Evolutionary conservation across 2,888 invertebrate genomes (phyloP).

Genomic region (Oligia fasciuncula): DNA sequence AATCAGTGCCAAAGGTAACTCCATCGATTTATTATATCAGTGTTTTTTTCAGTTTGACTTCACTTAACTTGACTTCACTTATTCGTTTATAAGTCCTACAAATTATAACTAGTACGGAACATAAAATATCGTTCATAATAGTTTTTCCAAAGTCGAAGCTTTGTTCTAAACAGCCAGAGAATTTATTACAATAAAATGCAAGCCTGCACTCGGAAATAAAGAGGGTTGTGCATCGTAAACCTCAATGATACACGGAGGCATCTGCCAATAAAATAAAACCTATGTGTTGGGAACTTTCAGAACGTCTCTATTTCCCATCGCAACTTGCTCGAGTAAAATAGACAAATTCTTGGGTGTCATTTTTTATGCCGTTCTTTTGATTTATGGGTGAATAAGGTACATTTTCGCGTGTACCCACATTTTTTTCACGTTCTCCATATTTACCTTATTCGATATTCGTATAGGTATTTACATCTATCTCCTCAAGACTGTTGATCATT

Average conservation of each 20-base stretch:
- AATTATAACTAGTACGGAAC: slow-evolving; percentile 40
- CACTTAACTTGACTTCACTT: slow-evolving; percentile 16
- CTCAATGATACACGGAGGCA: slow-evolving; percentile 82
- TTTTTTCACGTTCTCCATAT: slow-evolving; percentile 13
- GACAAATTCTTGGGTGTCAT: slow-evolving; percentile 57
- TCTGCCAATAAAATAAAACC: slow-evolving; percentile 83
- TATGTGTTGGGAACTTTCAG: slow-evolving; percentile 79
- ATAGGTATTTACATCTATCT: not conserved
- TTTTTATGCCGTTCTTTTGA: slow-evolving; percentile 41
- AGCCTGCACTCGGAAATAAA: slow-evolving; percentile 78
- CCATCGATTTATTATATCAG: slow-evolving; percentile 4
- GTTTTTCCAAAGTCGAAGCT: slow-evolving; percentile 63
- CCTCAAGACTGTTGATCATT: slow-evolving; percentile 6
- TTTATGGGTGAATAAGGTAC: slow-evolving; percentile 27
- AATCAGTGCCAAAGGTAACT: slow-evolving; percentile 2
- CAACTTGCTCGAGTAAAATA: slow-evolving; percentile 58
- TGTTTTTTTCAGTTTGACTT: not conserved
- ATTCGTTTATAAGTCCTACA: slow-evolving; percentile 25
- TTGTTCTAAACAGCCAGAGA: slow-evolving; percentile 65
- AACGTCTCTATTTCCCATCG: slow-evolving; percentile 72
- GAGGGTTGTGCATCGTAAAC: slow-evolving; percentile 84
- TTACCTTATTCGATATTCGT: not conserved
- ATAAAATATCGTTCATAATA: slow-evolving; percentile 60
- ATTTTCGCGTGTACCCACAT: slow-evolving; percentile 11
- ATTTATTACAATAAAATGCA: slow-evolving; percentile 76